Evolutionary conservation across 1,140 invertebrate species (phyloP), one percentile per base, ranked within the genome.

Genomic region (Dolichoris vasculosae): DNA sequence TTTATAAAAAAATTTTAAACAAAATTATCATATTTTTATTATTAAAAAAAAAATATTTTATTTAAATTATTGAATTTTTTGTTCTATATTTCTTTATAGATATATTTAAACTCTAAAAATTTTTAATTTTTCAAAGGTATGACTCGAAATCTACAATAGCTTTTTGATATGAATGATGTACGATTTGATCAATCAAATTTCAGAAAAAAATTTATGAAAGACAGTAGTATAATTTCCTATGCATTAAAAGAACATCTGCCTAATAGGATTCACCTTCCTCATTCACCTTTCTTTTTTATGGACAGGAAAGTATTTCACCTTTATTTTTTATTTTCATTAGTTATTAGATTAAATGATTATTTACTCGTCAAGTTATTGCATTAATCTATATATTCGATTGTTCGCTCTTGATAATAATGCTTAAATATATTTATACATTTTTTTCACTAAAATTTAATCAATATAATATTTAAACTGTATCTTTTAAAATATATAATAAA

Each of bases 161-260:
- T 73, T 76, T 76, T 67, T 81, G 67, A 85, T 85, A 81, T 75
- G 77, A 75, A 30, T 40, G 30, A 20, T 32, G 38, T 73, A 38
- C 63, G 67, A 73, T 80, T 80, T 75, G 64, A 79, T 46, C 71
- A 59, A 23, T 79, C 59, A 78, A 63, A 84, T 80, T 84, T 30
- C 6, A 51, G 64, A 48, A 84, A 46, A 79, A 84, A 55, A 78
- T 84, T 67, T 78, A 55, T 67, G n/a, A 83, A 76, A 46, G 38
- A 77, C 82, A 64, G 38, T 55, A n/a, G 59, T 77, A 76, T 30
- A 20, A n/a, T 64, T 67, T 38, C 48, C 51, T 64, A 63, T 63
- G 64, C 17, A 43, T 63, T 75, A 59, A 59, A 59, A 48, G 71
- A 46, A 46, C 35, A 35, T 9, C 26, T 32, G 6, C 15, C 26